A percentile compares a stretch with the other conserved stretches of the same genome.
Evolutionary conservation across 1,140 invertebrate genomes (phyloP).

Genomic region (Daktulosphaira vitifoliae): DNA sequence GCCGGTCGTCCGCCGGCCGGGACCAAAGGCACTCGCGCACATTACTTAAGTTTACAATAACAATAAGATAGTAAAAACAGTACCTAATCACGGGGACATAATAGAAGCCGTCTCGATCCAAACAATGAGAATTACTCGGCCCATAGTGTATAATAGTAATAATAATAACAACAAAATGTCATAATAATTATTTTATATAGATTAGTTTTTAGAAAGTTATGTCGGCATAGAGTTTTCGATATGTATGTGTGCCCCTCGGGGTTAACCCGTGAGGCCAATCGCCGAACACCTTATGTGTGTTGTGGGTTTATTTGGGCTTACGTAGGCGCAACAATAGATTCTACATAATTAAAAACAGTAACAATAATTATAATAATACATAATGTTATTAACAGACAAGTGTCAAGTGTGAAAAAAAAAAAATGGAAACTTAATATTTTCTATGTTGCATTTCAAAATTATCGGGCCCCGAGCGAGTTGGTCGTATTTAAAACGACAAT

Average conservation of each 20-base stretch:
- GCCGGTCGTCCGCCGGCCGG: neutral
- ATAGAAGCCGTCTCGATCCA: neutral
- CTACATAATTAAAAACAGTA: too few species aligned
- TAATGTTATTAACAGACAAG: too few species aligned
- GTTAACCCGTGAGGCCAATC: constrained; percentile 19
- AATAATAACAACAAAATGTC: constrained; percentile 20
- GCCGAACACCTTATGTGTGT: too few species aligned
- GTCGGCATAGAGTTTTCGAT: constrained; percentile 1
- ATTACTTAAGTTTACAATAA: constrained; percentile 29
- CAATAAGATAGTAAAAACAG: constrained; percentile 27
- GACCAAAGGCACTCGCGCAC: neutral
- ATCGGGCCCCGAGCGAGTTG: too few species aligned
- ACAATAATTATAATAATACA: too few species aligned
- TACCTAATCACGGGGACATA: constrained; percentile 20
- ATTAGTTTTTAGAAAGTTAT: constrained; percentile 32
- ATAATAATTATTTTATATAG: constrained; percentile 27
- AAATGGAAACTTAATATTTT: too few species aligned
- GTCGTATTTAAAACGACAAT: too few species aligned
- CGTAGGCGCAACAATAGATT: too few species aligned
- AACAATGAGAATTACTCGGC: constrained; percentile 5
- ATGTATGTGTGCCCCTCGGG: constrained; percentile 9
- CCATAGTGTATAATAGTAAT: neutral
- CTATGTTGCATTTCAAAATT: too few species aligned
- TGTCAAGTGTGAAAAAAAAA: too few species aligned
- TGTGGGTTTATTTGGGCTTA: too few species aligned